phyloP scores from a whole-genome alignment of 92 coral and sea anemone species.

The Parazoanthus swiftii region DNA sequence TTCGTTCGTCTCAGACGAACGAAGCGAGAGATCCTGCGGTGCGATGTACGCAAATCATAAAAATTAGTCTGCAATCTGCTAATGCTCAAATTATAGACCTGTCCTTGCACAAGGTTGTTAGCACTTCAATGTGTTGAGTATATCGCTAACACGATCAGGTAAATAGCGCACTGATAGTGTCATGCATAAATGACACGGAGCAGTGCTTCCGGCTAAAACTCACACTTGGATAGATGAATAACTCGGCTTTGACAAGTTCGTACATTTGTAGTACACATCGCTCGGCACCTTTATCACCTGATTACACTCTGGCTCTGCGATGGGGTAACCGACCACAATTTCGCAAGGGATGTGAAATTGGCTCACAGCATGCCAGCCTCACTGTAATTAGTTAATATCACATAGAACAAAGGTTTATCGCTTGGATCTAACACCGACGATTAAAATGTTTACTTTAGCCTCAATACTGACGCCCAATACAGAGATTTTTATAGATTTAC shows the following conservation, averaged over 20 bases:
- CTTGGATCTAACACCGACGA: conserved; percentile 26
- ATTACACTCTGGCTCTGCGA: background rate
- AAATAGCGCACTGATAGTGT: conserved; percentile 20
- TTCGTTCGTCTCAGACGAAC: background rate
- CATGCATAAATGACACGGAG: conserved; percentile 31
- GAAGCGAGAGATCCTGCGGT: background rate
- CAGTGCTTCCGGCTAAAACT: conserved; percentile 29
- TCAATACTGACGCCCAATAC: conserved; percentile 9
- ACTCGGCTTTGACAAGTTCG: conserved; percentile 9
- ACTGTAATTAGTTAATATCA: conserved; percentile 41
- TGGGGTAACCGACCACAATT: conserved; percentile 1
- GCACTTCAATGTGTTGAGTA: conserved; percentile 27
- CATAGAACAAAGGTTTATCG: conserved; percentile 36
- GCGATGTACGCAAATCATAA: background rate
- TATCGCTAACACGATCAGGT: conserved; percentile 15
- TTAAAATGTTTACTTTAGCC: conserved; percentile 32
- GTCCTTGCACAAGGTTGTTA: conserved; percentile 8
- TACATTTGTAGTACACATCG: background rate
- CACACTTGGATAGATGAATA: conserved; percentile 23
- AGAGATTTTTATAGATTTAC: conserved; percentile 10
- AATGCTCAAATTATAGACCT: background rate
- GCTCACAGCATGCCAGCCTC: conserved; percentile 37
- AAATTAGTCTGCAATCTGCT: background rate
- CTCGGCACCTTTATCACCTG: background rate
- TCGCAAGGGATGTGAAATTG: conserved; percentile 39